A percentile compares a stretch with the other conserved stretches of the same genome.
Conservation (phyloP, 2,888 invertebrate genomes). For the Ectobius pallidus region DNA sequence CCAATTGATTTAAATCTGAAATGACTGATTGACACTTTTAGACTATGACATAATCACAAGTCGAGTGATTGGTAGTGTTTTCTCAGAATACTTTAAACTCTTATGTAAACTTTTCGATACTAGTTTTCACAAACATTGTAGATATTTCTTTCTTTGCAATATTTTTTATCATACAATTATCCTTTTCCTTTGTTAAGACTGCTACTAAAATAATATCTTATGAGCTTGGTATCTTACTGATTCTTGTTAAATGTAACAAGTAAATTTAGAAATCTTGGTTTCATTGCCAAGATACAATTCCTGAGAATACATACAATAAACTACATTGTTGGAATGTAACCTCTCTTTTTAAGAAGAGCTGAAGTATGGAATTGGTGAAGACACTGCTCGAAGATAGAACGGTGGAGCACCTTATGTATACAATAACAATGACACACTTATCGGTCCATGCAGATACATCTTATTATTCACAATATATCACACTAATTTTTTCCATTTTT, state of each 20-base stretch:
- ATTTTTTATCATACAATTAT: no score
- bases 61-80: no score
- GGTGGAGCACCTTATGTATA: neutral
- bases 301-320: neutral
- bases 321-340: neutral
- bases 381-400: neutral
- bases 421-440: neutral
- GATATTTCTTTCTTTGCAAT: no score
- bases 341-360: neutral
- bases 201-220: neutral
- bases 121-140: no score
- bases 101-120: no score
- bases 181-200: no score
- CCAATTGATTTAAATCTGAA: no score
- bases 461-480: neutral
- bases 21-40: no score
- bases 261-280: neutral
- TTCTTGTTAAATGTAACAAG: no score
- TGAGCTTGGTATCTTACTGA: neutral
- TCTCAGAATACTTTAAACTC: no score
- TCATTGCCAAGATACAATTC: constrained; percentile 6
- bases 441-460: neutral
- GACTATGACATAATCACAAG: no score
- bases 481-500: neutral
- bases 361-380: neutral